These are phyloP conservation scores for Spongilla lacustris DNA, from an alignment of 37 sponge, comb jelly and placozoan genomes.

Conservation along the genomic window DNA sequence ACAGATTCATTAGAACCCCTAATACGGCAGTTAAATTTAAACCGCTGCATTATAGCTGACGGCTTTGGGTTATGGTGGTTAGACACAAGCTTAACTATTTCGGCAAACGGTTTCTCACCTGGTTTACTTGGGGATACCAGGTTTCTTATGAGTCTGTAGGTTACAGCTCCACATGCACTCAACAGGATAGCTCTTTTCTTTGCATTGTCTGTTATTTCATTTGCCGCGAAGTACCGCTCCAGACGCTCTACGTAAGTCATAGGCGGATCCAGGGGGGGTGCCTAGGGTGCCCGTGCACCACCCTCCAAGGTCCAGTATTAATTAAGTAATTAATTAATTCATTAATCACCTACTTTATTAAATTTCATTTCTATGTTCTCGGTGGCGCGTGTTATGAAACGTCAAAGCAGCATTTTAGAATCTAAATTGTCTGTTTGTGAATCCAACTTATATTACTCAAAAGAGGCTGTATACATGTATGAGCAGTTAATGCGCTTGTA, in stretches of 20 bases:
- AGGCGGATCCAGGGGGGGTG: too few species aligned
- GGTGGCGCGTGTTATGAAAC: too few species aligned
- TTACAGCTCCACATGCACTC: background rate
- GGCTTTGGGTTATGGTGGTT: slow-evolving; percentile 41
- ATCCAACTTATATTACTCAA: too few species aligned
- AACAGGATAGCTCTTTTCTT: slow-evolving; percentile 12
- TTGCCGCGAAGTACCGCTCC: slow-evolving; percentile 16
- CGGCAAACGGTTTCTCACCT: slow-evolving; percentile 25
- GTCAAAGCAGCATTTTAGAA: too few species aligned
- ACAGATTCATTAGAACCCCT: slow-evolving; percentile 35
- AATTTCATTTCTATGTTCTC: too few species aligned
- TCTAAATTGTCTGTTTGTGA: too few species aligned
- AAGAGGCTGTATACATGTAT: too few species aligned
- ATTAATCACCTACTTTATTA: too few species aligned
- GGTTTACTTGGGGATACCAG: slow-evolving; percentile 33
- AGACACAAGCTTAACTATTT: slow-evolving; percentile 24
- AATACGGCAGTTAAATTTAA: slow-evolving; percentile 28
- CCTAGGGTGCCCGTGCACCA: too few species aligned
- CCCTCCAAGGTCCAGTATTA: too few species aligned
- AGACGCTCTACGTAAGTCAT: slow-evolving; percentile 25
- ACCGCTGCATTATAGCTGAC: slow-evolving; percentile 34
- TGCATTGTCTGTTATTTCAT: slow-evolving; percentile 8
- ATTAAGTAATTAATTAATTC: too few species aligned
- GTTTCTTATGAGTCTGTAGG: slow-evolving; percentile 16
- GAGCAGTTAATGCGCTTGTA: too few species aligned